A percentile compares a stretch with the other conserved stretches of the same genome.
Evolutionary conservation across 2,113 vertebrate genomes (phyloP).

Genomic region (Ammospiza nelsoni): DNA sequence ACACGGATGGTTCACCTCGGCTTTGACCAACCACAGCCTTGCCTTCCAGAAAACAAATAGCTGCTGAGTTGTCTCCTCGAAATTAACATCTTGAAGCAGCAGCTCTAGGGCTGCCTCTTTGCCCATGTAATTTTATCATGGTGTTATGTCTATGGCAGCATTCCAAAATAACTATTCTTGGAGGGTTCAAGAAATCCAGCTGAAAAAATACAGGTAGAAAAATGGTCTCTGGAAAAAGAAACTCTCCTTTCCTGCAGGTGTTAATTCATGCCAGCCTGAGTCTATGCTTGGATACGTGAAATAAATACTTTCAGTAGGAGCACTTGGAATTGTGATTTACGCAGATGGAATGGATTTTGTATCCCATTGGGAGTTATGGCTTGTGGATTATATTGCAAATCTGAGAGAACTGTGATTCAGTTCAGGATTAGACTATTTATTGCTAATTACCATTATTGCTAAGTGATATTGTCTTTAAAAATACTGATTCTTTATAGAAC

Average conservation of each 20-base stretch:
- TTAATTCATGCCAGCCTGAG: background rate
- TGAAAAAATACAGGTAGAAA: background rate
- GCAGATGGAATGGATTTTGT: background rate
- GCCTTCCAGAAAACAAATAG: background rate
- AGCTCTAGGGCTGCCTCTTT: background rate
- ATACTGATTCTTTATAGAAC: background rate
- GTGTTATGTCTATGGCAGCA: background rate
- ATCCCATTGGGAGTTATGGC: rapidly evolving
- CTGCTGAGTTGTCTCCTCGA: background rate
- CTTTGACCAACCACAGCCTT: background rate
- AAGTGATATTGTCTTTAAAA: background rate
- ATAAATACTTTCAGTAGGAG: background rate
- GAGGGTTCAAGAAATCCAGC: background rate
- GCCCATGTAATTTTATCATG: background rate
- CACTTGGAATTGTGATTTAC: background rate
- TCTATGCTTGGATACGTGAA: background rate
- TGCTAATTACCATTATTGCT: background rate
- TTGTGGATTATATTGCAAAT: background rate
- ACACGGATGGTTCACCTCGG: background rate
- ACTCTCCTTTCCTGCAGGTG: background rate
- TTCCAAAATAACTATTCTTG: background rate
- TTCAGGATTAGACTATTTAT: background rate
- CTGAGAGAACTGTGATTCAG: background rate
- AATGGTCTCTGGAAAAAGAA: background rate
- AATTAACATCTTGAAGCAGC: background rate